A percentile compares a stretch with the other conserved stretches of the same genome.
These are phyloP conservation scores for Trochalopteron elliotii DNA, from an alignment of 2,113 vertebrate genomes.

Conservation along the genomic window DNA sequence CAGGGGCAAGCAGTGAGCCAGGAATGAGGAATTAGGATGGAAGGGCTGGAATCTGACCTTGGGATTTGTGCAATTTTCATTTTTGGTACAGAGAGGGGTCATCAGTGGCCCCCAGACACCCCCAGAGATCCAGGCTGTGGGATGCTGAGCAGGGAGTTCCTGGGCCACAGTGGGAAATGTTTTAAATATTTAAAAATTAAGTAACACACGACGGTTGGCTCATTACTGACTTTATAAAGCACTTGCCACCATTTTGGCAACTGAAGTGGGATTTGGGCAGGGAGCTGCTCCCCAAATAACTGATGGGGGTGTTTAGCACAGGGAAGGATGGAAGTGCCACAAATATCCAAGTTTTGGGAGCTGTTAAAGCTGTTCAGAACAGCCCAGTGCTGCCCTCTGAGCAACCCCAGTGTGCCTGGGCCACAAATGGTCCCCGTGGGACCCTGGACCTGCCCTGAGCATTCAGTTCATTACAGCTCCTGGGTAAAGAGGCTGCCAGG, in stretches of 20 bases:
- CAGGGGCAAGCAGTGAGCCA: background rate
- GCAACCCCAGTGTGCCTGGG: background rate
- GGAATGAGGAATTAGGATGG: background rate
- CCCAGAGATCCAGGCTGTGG: background rate
- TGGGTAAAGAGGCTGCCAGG: background rate
- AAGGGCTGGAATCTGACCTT: background rate
- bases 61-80: background rate
- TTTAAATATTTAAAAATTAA: background rate
- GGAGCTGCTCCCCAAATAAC: background rate
- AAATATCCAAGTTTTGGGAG: background rate
- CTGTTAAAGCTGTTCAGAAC: too few species aligned
- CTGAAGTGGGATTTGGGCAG: background rate
- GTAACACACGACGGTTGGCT: background rate
- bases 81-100: background rate
- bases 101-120: background rate
- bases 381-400: background rate
- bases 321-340: background rate
- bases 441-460: background rate
- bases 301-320: background rate
- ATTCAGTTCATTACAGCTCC: accelerated
- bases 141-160: background rate
- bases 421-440: background rate
- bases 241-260: background rate
- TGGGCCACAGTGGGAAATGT: background rate
- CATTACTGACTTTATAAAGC: background rate